Evolutionary conservation across 2,888 invertebrate species (phyloP).

Genomic region (Clistopyga incitator): DNA sequence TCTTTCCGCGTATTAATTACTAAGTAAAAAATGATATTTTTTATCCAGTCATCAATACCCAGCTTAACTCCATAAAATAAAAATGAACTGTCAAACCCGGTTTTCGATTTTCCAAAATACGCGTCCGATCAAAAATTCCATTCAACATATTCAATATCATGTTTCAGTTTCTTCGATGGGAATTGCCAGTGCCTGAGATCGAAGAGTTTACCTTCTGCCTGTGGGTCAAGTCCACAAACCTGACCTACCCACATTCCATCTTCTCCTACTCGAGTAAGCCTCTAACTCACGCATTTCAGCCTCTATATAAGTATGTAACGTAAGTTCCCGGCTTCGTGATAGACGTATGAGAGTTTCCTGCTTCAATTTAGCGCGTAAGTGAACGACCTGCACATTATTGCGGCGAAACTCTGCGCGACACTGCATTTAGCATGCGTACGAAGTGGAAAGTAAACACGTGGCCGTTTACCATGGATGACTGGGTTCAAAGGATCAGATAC

Average conservation of each 20-base stretch:
- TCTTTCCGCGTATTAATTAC: neutral
- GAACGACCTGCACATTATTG: slow-evolving; percentile 35
- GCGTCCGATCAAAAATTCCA: no score
- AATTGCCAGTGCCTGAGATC: slow-evolving; percentile 85
- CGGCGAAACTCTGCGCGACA: neutral
- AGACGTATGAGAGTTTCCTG: slow-evolving; percentile 82
- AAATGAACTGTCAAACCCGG: neutral
- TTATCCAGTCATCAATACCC: no score
- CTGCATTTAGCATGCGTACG: slow-evolving; percentile 41
- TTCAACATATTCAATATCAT: slow-evolving; percentile 14
- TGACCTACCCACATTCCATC: slow-evolving; percentile 85
- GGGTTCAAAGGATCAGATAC: slow-evolving; percentile 31
- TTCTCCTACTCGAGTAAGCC: slow-evolving; percentile 87
- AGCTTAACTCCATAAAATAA: no score
- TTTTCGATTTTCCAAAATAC: neutral
- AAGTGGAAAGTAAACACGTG: slow-evolving; percentile 61
- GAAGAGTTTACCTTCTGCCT: slow-evolving; percentile 86
- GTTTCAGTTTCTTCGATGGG: slow-evolving; percentile 85
- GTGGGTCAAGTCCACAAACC: slow-evolving; percentile 85
- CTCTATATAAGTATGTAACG: neutral
- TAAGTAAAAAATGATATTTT: no score
- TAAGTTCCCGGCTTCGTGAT: no score
- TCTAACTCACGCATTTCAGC: neutral
- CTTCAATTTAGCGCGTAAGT: slow-evolving; percentile 22
- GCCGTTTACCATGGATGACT: slow-evolving; percentile 47